A percentile compares a stretch with the other conserved stretches of the same genome.
Conservation (phyloP, 1,140 invertebrate genomes). For the Plectus sambesii region DNA sequence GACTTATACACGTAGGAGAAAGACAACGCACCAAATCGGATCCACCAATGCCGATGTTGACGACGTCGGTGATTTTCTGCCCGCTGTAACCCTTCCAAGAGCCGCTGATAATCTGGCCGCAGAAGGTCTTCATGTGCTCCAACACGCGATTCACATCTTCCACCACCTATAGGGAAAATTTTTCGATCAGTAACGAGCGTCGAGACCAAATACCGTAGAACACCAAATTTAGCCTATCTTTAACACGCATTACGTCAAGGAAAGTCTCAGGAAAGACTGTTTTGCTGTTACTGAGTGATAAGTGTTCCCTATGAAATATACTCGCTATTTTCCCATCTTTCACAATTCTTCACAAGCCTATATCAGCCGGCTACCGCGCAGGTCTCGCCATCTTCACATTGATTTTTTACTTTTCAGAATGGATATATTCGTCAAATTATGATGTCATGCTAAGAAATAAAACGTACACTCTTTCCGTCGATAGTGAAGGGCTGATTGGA, state of each 20-base stretch:
- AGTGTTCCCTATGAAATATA: too few species aligned
- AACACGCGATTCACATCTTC: slow-evolving; percentile 81
- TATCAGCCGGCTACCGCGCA: too few species aligned
- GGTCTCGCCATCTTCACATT: too few species aligned
- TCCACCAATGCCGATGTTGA: slow-evolving; percentile 98
- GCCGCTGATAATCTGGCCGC: slow-evolving; percentile 58
- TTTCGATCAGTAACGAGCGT: neutral
- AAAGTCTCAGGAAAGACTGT: too few species aligned
- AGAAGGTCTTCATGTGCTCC: slow-evolving; percentile 86
- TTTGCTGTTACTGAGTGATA: too few species aligned
- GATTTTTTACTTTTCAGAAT: too few species aligned
- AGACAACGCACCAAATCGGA: slow-evolving; percentile 68
- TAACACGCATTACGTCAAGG: too few species aligned
- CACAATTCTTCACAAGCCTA: too few species aligned
- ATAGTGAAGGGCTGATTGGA: slow-evolving; percentile 66
- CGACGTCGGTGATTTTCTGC: slow-evolving; percentile 87
- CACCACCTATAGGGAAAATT: slow-evolving; percentile 57
- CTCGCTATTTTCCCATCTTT: too few species aligned
- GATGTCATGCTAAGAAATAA: neutral
- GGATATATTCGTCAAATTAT: too few species aligned
- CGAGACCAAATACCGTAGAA: too few species aligned
- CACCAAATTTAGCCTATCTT: too few species aligned
- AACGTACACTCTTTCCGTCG: slow-evolving; percentile 67
- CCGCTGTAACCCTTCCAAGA: slow-evolving; percentile 79
- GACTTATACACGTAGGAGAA: slow-evolving; percentile 8